phyloP scores from a whole-genome alignment of 2,888 invertebrate genomes.

The Epistrophe grossulariae region DNA sequence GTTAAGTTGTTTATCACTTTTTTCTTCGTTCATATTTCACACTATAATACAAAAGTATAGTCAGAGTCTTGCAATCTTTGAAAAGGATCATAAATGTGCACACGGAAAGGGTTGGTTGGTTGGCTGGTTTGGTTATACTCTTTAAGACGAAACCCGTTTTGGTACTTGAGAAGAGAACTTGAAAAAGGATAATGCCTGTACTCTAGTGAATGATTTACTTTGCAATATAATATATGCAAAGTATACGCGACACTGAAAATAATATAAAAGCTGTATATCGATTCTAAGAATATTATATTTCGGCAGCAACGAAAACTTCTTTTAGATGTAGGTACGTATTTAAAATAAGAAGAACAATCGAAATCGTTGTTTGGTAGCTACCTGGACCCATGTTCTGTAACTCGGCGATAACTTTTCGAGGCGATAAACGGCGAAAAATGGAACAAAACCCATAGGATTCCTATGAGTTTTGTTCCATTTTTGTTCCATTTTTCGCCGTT shows the following conservation, averaged over 20 bases:
- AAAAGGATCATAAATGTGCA: conserved; percentile 57
- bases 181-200: conserved; percentile 35
- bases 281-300: not conserved
- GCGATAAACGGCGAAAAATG: too few relatives aligned
- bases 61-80: conserved; percentile 53
- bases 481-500: too few relatives aligned
- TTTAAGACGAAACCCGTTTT: conserved; percentile 31
- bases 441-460: too few relatives aligned
- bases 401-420: too few relatives aligned
- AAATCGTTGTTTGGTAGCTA: too few relatives aligned
- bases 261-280: not conserved
- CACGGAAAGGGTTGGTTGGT: conserved; percentile 12
- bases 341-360: too few relatives aligned
- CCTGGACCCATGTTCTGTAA: too few relatives aligned
- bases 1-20: conserved; percentile 66
- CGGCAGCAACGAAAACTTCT: not conserved
- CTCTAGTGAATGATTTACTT: conserved; percentile 11
- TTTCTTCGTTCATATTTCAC: conserved; percentile 63
- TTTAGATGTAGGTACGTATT: not conserved
- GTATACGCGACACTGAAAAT: not conserved
- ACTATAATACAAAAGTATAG: conserved; percentile 47
- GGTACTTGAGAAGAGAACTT: conserved; percentile 31
- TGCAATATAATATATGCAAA: not conserved
- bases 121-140: conserved; percentile 15
- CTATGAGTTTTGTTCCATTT: too few relatives aligned